These are phyloP conservation scores for Epicampocera succincta DNA, from an alignment of 2,888 invertebrate genomes.

Conservation along the genomic window DNA sequence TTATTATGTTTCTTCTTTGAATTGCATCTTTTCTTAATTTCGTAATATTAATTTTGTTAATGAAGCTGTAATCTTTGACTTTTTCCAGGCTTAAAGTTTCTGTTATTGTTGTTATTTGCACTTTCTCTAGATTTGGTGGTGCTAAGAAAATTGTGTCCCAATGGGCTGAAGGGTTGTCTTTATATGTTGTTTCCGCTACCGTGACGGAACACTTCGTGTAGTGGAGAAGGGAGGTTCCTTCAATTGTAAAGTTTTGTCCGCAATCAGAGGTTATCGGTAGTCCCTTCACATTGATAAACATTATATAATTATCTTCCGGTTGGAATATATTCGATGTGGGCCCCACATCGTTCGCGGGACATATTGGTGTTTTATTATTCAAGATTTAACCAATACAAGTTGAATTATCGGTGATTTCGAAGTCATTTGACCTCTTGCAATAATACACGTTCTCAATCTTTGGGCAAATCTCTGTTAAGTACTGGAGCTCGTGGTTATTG, in stretches of 20 bases:
- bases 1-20: conserved; percentile 2
- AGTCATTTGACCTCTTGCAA: conserved; percentile 12
- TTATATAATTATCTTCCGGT: conserved; percentile 18
- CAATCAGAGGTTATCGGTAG: background rate
- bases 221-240: conserved; percentile 22
- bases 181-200: conserved; percentile 11
- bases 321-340: conserved; percentile 23
- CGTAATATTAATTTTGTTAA: background rate
- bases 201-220: conserved; percentile 22
- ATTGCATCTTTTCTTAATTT: background rate
- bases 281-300: background rate
- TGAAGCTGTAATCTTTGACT: conserved; percentile 26
- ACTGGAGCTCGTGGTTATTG: conserved; percentile 8
- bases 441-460: background rate
- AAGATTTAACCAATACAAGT: no score
- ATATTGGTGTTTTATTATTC: background rate
- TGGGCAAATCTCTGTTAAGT: background rate
- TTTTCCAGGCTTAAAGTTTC: conserved; percentile 20
- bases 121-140: conserved; percentile 23
- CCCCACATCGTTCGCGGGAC: conserved; percentile 16
- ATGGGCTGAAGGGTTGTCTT: conserved; percentile 19
- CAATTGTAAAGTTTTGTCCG: conserved; percentile 19
- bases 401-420: no score
- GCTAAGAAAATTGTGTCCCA: conserved; percentile 20
- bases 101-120: conserved; percentile 12